Percentiles rank a stretch among this genome's conserved stretches.
phyloP scores from a whole-genome alignment of 30 jellyfish, hydroid and myxozoan species.

The Turritopsis dohrnii region DNA sequence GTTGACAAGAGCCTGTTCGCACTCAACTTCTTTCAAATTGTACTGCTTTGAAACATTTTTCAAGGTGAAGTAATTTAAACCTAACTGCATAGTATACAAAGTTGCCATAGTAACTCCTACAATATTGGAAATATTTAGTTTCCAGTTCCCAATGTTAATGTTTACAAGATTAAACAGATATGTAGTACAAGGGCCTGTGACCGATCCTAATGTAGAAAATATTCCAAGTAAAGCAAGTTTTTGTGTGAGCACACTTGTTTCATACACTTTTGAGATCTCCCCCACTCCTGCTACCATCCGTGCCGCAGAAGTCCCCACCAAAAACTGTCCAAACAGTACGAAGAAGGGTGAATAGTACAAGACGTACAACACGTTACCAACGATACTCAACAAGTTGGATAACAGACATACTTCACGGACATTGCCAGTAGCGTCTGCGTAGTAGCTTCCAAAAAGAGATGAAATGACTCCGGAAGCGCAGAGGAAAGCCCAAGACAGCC shows the following conservation, averaged over 20 bases:
- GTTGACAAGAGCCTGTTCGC: neutral
- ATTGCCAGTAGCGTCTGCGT: conserved; percentile 2
- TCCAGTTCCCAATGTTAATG: neutral
- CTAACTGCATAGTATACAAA: neutral
- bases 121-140: conserved; percentile 2
- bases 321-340: conserved; percentile 2
- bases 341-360: neutral
- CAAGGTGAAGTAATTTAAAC: neutral
- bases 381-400: neutral
- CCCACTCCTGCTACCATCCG: conserved; percentile 13
- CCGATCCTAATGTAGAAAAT: conserved; percentile 1
- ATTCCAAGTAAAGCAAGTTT: conserved; percentile 7
- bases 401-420: conserved; percentile 5
- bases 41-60: neutral
- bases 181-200: conserved; percentile 11
- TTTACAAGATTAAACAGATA: neutral
- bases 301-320: conserved; percentile 10
- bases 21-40: conserved; percentile 8
- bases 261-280: conserved; percentile 2
- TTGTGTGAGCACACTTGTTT: neutral
- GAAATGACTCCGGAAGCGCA: neutral
- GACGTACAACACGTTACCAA: conserved; percentile 6
- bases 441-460: conserved; percentile 10
- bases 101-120: conserved; percentile 14
- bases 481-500: conserved; percentile 11